These are phyloP conservation scores for Lepidostoma basale DNA, from an alignment of 1,140 invertebrate genomes.

Conservation along the genomic window DNA sequence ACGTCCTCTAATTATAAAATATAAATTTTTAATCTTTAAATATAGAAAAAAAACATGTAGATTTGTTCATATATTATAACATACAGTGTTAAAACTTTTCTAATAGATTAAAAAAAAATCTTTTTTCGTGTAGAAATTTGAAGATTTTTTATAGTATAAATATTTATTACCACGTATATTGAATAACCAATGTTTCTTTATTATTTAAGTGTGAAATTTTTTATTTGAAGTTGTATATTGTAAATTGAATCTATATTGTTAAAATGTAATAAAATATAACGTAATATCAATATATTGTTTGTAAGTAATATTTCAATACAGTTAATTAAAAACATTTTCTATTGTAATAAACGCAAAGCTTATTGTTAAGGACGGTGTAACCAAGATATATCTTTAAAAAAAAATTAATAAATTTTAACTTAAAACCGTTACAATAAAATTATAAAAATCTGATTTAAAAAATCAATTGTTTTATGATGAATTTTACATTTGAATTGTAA, in stretches of 20 bases:
- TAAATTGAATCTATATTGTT: slow-evolving; percentile 9
- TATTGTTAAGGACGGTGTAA: slow-evolving; percentile 7
- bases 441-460: slow-evolving; percentile 12
- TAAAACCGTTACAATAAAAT: slow-evolving; percentile 5
- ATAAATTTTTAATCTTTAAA: slow-evolving; percentile 17
- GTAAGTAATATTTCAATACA: neutral
- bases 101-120: slow-evolving; percentile 17
- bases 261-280: neutral
- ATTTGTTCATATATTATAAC: slow-evolving; percentile 20
- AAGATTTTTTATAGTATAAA: too few species aligned
- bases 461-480: neutral
- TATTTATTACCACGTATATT: neutral
- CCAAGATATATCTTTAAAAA: slow-evolving; percentile 7
- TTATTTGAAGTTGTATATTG: slow-evolving; percentile 9
- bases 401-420: neutral
- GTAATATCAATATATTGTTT: neutral
- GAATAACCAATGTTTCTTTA: neutral
- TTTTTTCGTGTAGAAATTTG: too few species aligned
- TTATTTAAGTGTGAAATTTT: neutral
- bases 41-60: slow-evolving; percentile 8
- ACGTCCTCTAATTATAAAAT: slow-evolving; percentile 22
- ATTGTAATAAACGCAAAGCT: slow-evolving; percentile 1
- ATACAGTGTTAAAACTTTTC: neutral
- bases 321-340: slow-evolving; percentile 5
- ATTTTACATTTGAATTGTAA: neutral